Base-by-base conservation (phyloP, 1,140 invertebrate genomes). In the Colletes gigas region DNA sequence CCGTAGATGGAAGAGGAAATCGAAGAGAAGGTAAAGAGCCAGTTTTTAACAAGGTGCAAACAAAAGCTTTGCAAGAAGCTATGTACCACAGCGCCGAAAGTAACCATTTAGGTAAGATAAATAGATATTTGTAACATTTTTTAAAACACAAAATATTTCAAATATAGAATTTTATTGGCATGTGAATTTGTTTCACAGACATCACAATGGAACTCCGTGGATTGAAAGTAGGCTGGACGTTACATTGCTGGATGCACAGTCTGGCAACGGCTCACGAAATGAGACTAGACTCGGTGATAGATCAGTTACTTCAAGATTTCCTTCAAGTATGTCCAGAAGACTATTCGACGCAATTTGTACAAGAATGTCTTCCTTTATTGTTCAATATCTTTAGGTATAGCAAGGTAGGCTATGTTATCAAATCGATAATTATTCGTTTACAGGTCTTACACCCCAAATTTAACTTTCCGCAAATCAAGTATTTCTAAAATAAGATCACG, bases 51-150 rank as follows among this genome's bases (percentile, higher is more conserved):
- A 98, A 98, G 93, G 94, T 95, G 21, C 97, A 98, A 93, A 96
- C 97, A 47, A 96, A 97, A 89, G 96, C 96, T 54, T 93, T 98
- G 55, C 97, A 98, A 89, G 97, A 98, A 93, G 97, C 97, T 5
- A 98, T 98, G 97, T 98, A 98, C 91, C 97, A 98, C 89, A 97
- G 97, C 84, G 96, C 97, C 3, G 97, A 98, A 91, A 98, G 97
- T 89, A 97, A 97, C 89, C 96, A 98, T 93, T 94, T 98, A 85
- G 96, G 96, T 97, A 88, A 90, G 91, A n/a, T 3, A 30, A 59
- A 30, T 59, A 54, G 41, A 10, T 66, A 8, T 60, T 59, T 60
- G 10, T n/a, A 39, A 8, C 10, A 39, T 39, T 69, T 75, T 44
- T 2, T 19, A 79, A 1, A 74, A 9, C 7, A 4, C 41, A 10